phyloP scores from a whole-genome alignment of 2,888 invertebrate species.

The Eilema sororculum region DNA sequence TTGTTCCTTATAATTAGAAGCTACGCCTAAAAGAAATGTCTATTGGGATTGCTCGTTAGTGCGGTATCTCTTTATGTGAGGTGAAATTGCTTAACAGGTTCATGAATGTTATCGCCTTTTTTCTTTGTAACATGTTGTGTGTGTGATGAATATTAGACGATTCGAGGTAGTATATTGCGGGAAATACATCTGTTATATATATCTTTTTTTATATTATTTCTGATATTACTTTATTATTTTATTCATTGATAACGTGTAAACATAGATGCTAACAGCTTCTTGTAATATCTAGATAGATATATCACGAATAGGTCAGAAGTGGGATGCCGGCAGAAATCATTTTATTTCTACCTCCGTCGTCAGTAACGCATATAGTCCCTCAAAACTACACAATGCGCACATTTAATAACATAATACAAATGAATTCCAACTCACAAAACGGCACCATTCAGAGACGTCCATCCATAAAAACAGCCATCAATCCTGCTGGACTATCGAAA shows the following conservation, averaged over 20 bases:
- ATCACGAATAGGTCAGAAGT: neutral
- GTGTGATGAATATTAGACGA: neutral
- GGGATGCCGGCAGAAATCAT: neutral
- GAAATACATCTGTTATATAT: too few species aligned
- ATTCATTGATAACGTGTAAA: neutral
- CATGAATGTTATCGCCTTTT: constrained; percentile 24
- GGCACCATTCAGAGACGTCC: constrained; percentile 17
- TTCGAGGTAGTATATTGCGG: neutral
- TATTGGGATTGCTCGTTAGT: constrained; percentile 32
- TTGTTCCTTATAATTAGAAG: constrained; percentile 33
- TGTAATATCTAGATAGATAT: neutral
- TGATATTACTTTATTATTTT: neutral
- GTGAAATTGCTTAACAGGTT: constrained; percentile 18
- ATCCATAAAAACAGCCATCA: constrained; percentile 44
- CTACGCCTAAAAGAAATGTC: constrained; percentile 22
- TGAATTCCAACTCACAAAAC: constrained; percentile 7
- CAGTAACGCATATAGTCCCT: neutral
- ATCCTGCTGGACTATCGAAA: constrained; percentile 41
- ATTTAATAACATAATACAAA: constrained; percentile 10
- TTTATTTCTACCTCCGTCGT: neutral
- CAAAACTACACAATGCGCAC: neutral
- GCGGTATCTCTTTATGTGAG: constrained; percentile 24
- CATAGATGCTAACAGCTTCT: neutral
- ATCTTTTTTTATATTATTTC: too few species aligned
- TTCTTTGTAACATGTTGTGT: neutral